Base-by-base conservation (phyloP, 2,888 invertebrate species). In the Callyntrura sp. region DNA sequence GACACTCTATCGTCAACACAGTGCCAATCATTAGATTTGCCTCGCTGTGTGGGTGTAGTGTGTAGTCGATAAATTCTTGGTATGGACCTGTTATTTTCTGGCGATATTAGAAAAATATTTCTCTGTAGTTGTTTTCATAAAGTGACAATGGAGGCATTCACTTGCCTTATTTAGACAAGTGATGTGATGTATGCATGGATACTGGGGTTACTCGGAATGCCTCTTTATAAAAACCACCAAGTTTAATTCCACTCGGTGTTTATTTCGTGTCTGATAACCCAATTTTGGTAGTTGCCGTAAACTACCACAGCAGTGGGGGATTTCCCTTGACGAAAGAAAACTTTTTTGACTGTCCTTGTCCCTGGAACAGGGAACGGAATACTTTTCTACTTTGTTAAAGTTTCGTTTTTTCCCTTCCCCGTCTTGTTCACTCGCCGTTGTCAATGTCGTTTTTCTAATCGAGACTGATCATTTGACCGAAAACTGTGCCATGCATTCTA, bases 391-490 rank as follows among this genome's bases (percentile, higher is more conserved):
- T 51, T 51, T 51, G 51, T 51, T 11, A 11, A 51, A 51, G 51
- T 28, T 28, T 65, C 12, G 12, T 28, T 28, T 14, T n/a, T 51
- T 51, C 2, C 51, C 9, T 5, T n/a, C 51, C 51, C 51, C 51
- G 3, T n/a, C 51, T 51, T 51, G n/a, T 51, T 51, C n/a, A 14
- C 14, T 51, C 51, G 0, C 28, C 20, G 25, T 28, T 28, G 65
- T 65, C 68, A 68, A 65, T 65, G 65, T 65, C 23, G 65, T 17
- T 43, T 17, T 48, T 14, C 12, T 70, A 70, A 73, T 73, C 73
- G 45, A 73, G 45, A 73, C 20, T 20, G 73, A 73, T 73, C 23
- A 73, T 20, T 73, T 73, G 48, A 73, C 45, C 73, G 23, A 35
- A 35, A 4, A 35, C 35, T 35, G 6, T 35, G 6, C 35, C 35